phyloP scores from a whole-genome alignment of 2,888 invertebrate species.

The Drosophila gaucha region DNA sequence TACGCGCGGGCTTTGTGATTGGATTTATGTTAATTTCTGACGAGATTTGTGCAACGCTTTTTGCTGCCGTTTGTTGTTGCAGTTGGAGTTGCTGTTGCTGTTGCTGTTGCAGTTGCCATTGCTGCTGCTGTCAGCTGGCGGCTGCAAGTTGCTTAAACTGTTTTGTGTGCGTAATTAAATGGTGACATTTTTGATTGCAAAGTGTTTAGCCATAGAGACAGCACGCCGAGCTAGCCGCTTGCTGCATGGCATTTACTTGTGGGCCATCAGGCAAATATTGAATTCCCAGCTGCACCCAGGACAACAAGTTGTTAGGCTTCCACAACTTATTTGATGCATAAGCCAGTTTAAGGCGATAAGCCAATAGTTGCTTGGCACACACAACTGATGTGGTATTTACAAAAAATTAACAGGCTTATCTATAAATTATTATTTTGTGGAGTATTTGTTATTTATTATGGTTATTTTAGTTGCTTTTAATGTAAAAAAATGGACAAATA shows the following conservation, averaged over 20 bases:
- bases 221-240: slow-evolving; percentile 10
- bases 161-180: slow-evolving; percentile 78
- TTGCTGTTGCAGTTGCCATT: slow-evolving; percentile 17
- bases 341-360: slow-evolving; percentile 24
- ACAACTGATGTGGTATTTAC: slow-evolving; percentile 28
- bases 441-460: background rate
- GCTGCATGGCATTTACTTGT: slow-evolving; percentile 41
- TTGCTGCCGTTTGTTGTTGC: slow-evolving; percentile 57
- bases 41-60: slow-evolving; percentile 76
- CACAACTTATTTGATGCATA: slow-evolving; percentile 28
- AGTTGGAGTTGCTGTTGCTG: slow-evolving; percentile 16
- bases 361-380: slow-evolving; percentile 8
- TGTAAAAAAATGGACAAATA: background rate
- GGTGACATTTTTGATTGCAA: slow-evolving; percentile 78
- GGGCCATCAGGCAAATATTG: slow-evolving; percentile 44
- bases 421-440: slow-evolving; percentile 6
- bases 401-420: background rate
- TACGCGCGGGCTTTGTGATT: slow-evolving; percentile 73
- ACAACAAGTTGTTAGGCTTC: slow-evolving; percentile 31
- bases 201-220: slow-evolving; percentile 51
- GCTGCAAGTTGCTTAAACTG: slow-evolving; percentile 73
- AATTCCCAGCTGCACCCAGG: slow-evolving; percentile 35
- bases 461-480: background rate
- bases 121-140: slow-evolving; percentile 61
- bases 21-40: slow-evolving; percentile 79